Evolutionary conservation across 1,140 invertebrate genomes (phyloP), one percentile per base, ranked within the genome.

Genomic region (Pseudomyrmex sp.): DNA sequence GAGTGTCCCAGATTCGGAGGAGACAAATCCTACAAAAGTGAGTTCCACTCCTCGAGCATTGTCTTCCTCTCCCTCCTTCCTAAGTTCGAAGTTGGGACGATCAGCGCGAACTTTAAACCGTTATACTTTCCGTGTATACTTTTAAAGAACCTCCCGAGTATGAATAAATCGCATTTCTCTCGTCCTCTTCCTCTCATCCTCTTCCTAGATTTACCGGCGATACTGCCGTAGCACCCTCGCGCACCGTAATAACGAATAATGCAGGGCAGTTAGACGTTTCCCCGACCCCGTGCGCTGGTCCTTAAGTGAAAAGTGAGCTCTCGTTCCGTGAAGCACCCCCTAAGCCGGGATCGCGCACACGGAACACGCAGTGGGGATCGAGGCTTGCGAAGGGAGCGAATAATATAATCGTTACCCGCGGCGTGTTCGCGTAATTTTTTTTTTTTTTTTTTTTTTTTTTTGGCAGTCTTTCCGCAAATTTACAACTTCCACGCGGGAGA

Each of bases 281-380:
- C 59, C 87, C 56, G 69, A 52, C 84, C 66, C 35, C 5, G 5
- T 35, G 35, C 65, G 63, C 61, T 61, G 65, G 84, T 84, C 83
- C 87, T 89, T 89, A 89, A 89, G 87, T 89, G 87, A 89, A 89
- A 89, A 89, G 88, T 89, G 88, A 89, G 88, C 88, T 76, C 87
- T 88, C 87, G 87, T 89, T 88, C 66, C 82, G 58, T 74, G 50
- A 56, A 86, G 86, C 68, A 84, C 61, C 75, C 35, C 62, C 35
- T 82, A 88, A 88, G 84, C 83, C 82, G 20, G 86, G 75, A 84
- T 88, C 86, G 74, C 75, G 85, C 68, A 80, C 85, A 56, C 85
- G 62, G 85, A 80, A 88, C 86, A 88, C 86, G 82, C 23, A 70
- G 85, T 58, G 26, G 35, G 66, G 52, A 62, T 80, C 76, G 82